phyloP scores from a whole-genome alignment of 92 coral and sea anemone species.

The Epizoanthus scotinus region DNA sequence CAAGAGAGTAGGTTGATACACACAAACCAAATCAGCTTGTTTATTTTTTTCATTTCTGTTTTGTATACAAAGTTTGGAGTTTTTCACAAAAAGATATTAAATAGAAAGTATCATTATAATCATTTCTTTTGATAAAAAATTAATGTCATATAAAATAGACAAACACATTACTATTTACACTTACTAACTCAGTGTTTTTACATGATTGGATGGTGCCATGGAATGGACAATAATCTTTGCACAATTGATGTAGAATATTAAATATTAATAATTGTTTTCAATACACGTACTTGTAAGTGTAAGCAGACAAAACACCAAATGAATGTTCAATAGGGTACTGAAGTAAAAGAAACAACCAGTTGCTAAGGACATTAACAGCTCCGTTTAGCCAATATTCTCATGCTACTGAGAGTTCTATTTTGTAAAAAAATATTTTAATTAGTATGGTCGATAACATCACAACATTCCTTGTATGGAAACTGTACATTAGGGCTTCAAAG shows the following conservation, averaged over 20 bases:
- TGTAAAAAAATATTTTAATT: too few species aligned
- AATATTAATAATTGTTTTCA: background rate
- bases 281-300: background rate
- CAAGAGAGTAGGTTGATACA: too few species aligned
- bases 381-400: too few species aligned
- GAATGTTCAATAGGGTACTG: too few species aligned
- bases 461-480: too few species aligned
- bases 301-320: too few species aligned
- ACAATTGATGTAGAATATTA: background rate
- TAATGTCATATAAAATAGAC: conserved; percentile 22
- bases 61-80: conserved; percentile 8
- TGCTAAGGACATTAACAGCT: too few species aligned
- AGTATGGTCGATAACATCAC: too few species aligned
- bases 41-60: conserved; percentile 4
- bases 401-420: too few species aligned
- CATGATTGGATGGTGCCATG: background rate
- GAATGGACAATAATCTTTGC: background rate
- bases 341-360: too few species aligned
- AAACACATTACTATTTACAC: conserved; percentile 15
- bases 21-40: background rate
- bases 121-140: conserved; percentile 11
- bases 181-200: background rate
- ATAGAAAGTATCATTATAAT: conserved; percentile 21
- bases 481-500: too few species aligned
- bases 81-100: conserved; percentile 19